Percentiles rank a stretch among this genome's conserved stretches.
Conservation (phyloP, 2,797 vertebrate genomes). For the Sebastes hubbsi region DNA sequence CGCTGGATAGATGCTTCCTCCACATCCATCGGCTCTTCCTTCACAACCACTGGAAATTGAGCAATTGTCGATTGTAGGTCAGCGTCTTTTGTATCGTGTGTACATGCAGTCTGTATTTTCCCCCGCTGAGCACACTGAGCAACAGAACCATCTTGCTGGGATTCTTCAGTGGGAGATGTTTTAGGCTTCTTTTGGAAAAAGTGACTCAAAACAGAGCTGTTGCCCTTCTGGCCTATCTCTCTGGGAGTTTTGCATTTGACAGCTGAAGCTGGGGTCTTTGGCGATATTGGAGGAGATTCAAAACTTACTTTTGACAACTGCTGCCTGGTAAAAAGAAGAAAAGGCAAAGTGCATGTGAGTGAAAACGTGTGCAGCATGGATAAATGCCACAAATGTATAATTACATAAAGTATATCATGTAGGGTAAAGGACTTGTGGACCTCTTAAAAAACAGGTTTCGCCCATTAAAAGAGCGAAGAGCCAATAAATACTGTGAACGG, state of each 20-base stretch:
- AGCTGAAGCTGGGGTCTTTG: slow-evolving; percentile 66
- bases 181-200: slow-evolving; percentile 78
- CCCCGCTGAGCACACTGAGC: neutral
- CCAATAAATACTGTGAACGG: slow-evolving; percentile 20
- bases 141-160: neutral
- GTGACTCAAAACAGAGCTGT: slow-evolving; percentile 66
- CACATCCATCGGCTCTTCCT: slow-evolving; percentile 68
- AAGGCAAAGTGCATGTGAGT: slow-evolving; percentile 11
- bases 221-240: slow-evolving; percentile 51
- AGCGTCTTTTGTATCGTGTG: neutral
- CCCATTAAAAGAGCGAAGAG: neutral
- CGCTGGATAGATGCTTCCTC: neutral
- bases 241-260: slow-evolving; percentile 65
- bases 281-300: slow-evolving; percentile 83
- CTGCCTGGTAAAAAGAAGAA: slow-evolving; percentile 76
- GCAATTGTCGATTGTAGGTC: slow-evolving; percentile 11
- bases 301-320: slow-evolving; percentile 81
- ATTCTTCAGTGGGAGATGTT: slow-evolving; percentile 29
- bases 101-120: neutral
- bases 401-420: neutral
- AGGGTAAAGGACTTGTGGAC: neutral
- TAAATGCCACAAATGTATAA: neutral
- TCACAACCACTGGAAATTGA: slow-evolving; percentile 43
- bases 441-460: neutral
- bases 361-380: neutral